Evolutionary conservation across 2,888 invertebrate genomes (phyloP).

Genomic region (Agrenia bidenticulata): DNA sequence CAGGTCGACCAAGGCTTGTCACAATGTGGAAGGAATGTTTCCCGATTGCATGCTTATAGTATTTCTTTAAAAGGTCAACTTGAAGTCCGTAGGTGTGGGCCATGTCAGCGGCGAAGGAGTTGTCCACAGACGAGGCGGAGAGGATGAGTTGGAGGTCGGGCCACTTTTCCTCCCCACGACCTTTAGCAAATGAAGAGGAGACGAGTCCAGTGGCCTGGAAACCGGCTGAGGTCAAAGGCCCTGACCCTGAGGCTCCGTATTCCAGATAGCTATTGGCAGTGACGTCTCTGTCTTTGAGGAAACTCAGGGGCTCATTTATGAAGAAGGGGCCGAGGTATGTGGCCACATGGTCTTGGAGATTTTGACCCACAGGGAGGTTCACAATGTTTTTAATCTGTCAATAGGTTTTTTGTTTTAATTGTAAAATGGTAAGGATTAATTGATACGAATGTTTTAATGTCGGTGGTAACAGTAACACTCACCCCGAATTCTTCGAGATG

Average conservation of each 20-base stretch:
- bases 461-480: slow-evolving; percentile 5
- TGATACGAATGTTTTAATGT: slow-evolving; percentile 19
- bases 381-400: neutral
- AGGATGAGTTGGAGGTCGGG: slow-evolving; percentile 44
- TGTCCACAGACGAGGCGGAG: slow-evolving; percentile 34
- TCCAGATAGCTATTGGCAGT: slow-evolving; percentile 23
- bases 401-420: neutral
- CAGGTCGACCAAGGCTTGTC: slow-evolving; percentile 36
- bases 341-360: slow-evolving; percentile 43
- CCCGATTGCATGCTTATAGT: slow-evolving; percentile 38
- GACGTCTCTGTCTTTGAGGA: slow-evolving; percentile 39
- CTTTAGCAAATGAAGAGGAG: slow-evolving; percentile 35
- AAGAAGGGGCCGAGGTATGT: slow-evolving; percentile 44
- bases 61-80: slow-evolving; percentile 29
- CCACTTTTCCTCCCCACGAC: slow-evolving; percentile 42
- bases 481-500: slow-evolving; percentile 41
- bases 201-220: slow-evolving; percentile 39
- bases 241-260: slow-evolving; percentile 36
- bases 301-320: slow-evolving; percentile 29
- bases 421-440: neutral
- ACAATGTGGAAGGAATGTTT: slow-evolving; percentile 42
- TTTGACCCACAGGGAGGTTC: slow-evolving; percentile 34
- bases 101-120: slow-evolving; percentile 39
- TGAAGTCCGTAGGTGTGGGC: slow-evolving; percentile 39
- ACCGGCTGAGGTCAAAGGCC: slow-evolving; percentile 39